Conservation (phyloP, 2,113 vertebrate species). For the Copsychus sechellarum region DNA sequence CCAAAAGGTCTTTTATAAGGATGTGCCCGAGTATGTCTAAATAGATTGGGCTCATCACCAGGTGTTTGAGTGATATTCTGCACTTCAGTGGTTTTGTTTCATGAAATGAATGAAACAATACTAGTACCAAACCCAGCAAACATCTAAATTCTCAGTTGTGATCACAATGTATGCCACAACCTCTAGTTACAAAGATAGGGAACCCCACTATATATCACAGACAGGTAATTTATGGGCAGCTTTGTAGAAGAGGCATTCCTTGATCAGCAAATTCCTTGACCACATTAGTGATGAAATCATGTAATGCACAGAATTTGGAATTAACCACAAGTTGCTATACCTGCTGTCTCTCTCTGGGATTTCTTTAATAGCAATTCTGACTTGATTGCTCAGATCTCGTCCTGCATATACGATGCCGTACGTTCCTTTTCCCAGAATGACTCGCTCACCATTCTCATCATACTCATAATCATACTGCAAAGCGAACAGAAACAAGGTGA, state of each 20-base stretch:
- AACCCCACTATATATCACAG: neutral
- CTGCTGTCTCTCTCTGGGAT: constrained; percentile 97
- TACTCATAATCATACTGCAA: constrained; percentile 97
- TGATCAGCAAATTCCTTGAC: neutral
- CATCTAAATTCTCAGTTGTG: neutral
- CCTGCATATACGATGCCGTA: constrained; percentile 96
- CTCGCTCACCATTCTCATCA: constrained; percentile 91
- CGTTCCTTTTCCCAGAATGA: constrained; percentile 94
- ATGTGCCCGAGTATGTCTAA: neutral
- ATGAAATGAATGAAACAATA: neutral
- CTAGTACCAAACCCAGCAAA: neutral
- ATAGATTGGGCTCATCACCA: neutral
- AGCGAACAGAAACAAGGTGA: neutral
- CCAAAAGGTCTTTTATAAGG: neutral
- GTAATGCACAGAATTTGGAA: neutral
- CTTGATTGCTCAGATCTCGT: constrained; percentile 97
- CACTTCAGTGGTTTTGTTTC: neutral
- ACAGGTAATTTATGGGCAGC: neutral
- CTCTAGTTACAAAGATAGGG: neutral
- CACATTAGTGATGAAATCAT: neutral
- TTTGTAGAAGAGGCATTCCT: neutral
- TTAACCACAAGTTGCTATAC: constrained; percentile 67
- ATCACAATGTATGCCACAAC: neutral
- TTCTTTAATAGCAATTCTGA: constrained; percentile 97
- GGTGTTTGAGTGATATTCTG: neutral